A percentile compares a stretch with the other conserved stretches of the same genome.
Conservation (phyloP, 2,113 vertebrate genomes). For the Condylura cristata region DNA sequence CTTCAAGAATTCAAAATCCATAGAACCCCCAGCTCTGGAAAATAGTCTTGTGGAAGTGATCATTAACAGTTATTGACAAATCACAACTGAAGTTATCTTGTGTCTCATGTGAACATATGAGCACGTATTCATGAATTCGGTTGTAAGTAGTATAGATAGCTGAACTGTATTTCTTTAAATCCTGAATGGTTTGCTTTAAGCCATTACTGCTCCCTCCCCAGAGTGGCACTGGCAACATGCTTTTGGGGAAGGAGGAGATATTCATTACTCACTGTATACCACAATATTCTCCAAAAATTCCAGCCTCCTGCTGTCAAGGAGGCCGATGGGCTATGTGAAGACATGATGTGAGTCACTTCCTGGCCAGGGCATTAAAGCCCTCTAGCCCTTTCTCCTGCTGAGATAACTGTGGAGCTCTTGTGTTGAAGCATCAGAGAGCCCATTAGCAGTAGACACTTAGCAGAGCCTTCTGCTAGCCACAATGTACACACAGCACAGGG, state of each 20-base stretch:
- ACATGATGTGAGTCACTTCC: not conserved
- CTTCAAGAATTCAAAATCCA: conserved; percentile 50
- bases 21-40: not conserved
- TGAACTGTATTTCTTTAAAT: not conserved
- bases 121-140: not conserved
- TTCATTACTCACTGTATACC: not conserved
- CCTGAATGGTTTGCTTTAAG: not conserved
- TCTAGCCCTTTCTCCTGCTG: not conserved
- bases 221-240: not conserved
- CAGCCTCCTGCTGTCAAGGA: not conserved
- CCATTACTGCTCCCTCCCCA: not conserved
- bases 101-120: not conserved
- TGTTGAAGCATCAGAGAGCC: not conserved
- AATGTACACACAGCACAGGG: not conserved
- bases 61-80: not conserved
- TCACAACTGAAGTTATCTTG: not conserved
- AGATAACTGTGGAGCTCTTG: not conserved
- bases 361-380: not conserved
- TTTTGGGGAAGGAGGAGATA: not conserved
- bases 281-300: not conserved
- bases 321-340: not conserved
- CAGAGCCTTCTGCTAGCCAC: not conserved
- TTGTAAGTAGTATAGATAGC: not conserved
- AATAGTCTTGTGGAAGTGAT: not conserved
- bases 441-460: not conserved